Evolutionary conservation across 1,140 invertebrate genomes (phyloP), one percentile per base, ranked within the genome.

Genomic region (Neodiprion virginianus): DNA sequence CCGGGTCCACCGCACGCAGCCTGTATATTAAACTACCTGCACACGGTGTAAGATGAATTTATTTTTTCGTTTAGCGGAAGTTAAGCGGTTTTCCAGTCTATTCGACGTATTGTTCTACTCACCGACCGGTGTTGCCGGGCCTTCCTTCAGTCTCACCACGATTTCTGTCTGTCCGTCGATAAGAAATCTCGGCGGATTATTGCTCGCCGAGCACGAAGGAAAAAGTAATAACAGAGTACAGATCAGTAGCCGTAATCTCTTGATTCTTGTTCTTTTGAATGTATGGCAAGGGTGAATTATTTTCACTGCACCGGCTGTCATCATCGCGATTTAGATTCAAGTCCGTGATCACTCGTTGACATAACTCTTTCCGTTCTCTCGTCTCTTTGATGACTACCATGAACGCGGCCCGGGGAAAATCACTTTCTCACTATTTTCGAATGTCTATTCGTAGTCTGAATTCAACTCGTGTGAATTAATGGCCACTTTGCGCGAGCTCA

Each of bases 81-180:
- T 40, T 14, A 4, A 61, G 53, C 40, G n/a, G 48, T 67, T 71
- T 72, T 53, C 53, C 28, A 53, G 7, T 53, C 12, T 50, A 21
- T 28, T 76, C n/a, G 14, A 48, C n/a, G 47, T 28, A n/a, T 73
- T 47, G 10, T 47, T 21, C 28, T 74, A 87, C 93, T 92, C 88
- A 96, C 95, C 95, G 78, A 95, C 91, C 79, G 94, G 94, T 61
- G 95, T 96, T 80, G 96, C 95, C 69, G 93, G 89, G 66, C 95
- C 95, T 90, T 97, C 96, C 86, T 96, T 96, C 78, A 97, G 89
- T 82, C 95, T 91, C 78, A 97, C 90, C 73, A 97, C 94, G 79
- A 97, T 96, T 91, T 97, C 95, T 74, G 94, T 95, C 87, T 96
- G 94, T 75, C 94, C 94, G 81, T 96, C 93, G 81, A 94, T 95